Evolutionary conservation across 2,797 vertebrate species (phyloP).

Genomic region (Darevskia nairensis): DNA sequence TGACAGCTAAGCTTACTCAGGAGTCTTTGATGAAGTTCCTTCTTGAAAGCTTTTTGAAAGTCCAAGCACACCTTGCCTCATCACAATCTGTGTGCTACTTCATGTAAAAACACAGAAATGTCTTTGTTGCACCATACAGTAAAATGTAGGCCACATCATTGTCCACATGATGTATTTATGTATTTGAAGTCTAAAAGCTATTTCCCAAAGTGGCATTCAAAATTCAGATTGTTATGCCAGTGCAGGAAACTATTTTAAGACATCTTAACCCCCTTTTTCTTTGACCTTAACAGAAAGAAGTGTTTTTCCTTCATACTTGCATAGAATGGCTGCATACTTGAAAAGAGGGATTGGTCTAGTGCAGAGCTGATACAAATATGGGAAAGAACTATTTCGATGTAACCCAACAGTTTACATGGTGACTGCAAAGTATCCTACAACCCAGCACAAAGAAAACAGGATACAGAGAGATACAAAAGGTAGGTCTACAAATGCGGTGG

Average conservation of each 20-base stretch:
- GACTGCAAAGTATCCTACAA: slow-evolving; percentile 19
- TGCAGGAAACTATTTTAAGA: background rate
- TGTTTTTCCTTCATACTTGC: background rate
- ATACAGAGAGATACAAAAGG: slow-evolving; percentile 35
- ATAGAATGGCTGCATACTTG: fast-evolving
- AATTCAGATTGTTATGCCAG: background rate
- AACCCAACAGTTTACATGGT: fast-evolving
- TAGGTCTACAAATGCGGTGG: slow-evolving; percentile 30
- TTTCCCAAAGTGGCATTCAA: background rate
- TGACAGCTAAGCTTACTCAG: too few species aligned
- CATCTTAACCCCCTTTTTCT: slow-evolving; percentile 29
- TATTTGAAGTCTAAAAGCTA: background rate
- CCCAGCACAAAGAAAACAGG: background rate
- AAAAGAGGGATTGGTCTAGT: background rate
- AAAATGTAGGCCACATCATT: background rate
- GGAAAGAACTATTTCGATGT: background rate
- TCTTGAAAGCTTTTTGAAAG: too few species aligned
- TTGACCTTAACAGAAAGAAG: slow-evolving; percentile 29
- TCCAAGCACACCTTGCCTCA: background rate
- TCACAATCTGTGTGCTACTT: background rate
- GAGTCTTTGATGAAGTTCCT: background rate
- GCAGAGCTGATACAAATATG: background rate
- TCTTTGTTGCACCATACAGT: background rate
- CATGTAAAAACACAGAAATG: background rate
- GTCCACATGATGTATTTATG: background rate